These are phyloP conservation scores for Sinella curviseta DNA, from an alignment of 1,140 invertebrate genomes.

Conservation along the genomic window DNA sequence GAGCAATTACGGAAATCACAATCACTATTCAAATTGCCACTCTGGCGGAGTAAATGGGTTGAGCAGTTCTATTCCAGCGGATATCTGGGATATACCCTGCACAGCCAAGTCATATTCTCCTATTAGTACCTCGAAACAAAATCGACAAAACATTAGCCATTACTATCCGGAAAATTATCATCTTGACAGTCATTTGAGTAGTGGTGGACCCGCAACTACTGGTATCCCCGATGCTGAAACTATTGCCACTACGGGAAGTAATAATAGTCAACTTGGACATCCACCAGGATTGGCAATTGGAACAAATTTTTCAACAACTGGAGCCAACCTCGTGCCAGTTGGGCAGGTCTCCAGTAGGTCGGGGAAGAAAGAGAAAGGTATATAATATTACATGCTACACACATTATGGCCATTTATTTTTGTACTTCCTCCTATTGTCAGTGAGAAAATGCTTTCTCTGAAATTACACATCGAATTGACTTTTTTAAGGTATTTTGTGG, in stretches of 20 bases:
- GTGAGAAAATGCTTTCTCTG: background rate
- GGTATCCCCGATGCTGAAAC: background rate
- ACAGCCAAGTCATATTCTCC: conserved; percentile 40
- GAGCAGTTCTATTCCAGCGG: conserved; percentile 43
- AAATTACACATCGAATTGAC: background rate
- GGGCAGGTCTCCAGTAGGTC: conserved; percentile 16
- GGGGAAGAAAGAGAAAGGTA: conserved; percentile 14
- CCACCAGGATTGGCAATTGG: conserved; percentile 17
- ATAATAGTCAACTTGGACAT: conserved; percentile 16
- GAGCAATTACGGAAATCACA: conserved; percentile 12
- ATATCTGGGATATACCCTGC: conserved; percentile 45
- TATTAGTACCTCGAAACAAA: conserved; percentile 29
- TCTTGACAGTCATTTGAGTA: conserved; percentile 14
- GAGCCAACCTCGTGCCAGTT: conserved; percentile 5
- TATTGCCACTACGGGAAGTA: conserved; percentile 6
- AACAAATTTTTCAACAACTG: background rate
- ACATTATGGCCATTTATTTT: background rate
- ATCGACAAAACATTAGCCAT: conserved; percentile 25
- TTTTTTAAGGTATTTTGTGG: conserved; percentile 6
- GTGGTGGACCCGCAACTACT: background rate
- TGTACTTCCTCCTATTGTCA: background rate
- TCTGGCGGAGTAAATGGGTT: conserved; percentile 28
- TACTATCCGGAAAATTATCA: conserved; percentile 14
- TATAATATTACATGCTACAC: background rate
- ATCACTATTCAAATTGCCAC: conserved; percentile 31